These are phyloP conservation scores for Ischnus inquisitorius DNA, from an alignment of 2,888 invertebrate species.

Conservation along the genomic window DNA sequence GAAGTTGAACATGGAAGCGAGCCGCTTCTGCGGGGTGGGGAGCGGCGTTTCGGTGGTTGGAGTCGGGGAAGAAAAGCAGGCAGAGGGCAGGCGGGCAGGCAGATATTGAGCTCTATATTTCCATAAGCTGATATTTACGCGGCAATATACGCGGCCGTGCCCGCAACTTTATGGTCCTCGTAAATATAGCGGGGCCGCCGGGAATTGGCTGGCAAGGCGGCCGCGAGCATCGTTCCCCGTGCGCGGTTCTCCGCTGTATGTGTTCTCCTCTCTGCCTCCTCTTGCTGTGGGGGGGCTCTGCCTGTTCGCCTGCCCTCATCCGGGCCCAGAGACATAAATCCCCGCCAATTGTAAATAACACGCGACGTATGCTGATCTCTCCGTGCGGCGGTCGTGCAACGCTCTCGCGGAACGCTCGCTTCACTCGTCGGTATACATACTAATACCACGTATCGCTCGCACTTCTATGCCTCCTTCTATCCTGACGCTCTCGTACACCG, in stretches of 20 bases:
- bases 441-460: slow-evolving; percentile 49
- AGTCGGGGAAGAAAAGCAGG: slow-evolving; percentile 72
- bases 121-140: slow-evolving; percentile 88
- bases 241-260: slow-evolving; percentile 55
- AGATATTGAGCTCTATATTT: slow-evolving; percentile 88
- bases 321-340: slow-evolving; percentile 79
- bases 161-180: slow-evolving; percentile 85
- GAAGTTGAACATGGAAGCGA: slow-evolving; percentile 39
- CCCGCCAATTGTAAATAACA: slow-evolving; percentile 84
- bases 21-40: slow-evolving; percentile 17
- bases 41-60: slow-evolving; percentile 60
- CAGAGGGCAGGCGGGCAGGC: slow-evolving; percentile 79
- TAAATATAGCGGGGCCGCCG: slow-evolving; percentile 84
- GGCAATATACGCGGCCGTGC: slow-evolving; percentile 85
- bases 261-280: slow-evolving; percentile 63
- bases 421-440: slow-evolving; percentile 56
- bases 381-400: slow-evolving; percentile 68
- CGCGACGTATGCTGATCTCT: slow-evolving; percentile 83
- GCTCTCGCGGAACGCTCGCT: slow-evolving; percentile 59
- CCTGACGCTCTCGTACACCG: slow-evolving; percentile 5
- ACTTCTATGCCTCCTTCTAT: slow-evolving; percentile 35
- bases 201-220: slow-evolving; percentile 84
- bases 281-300: slow-evolving; percentile 61
- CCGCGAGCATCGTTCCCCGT: slow-evolving; percentile 76
- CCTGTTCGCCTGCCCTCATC: slow-evolving; percentile 67